Evolutionary conservation across 2,888 invertebrate genomes (phyloP).

Genomic region (Barypeithes pellucidus): DNA sequence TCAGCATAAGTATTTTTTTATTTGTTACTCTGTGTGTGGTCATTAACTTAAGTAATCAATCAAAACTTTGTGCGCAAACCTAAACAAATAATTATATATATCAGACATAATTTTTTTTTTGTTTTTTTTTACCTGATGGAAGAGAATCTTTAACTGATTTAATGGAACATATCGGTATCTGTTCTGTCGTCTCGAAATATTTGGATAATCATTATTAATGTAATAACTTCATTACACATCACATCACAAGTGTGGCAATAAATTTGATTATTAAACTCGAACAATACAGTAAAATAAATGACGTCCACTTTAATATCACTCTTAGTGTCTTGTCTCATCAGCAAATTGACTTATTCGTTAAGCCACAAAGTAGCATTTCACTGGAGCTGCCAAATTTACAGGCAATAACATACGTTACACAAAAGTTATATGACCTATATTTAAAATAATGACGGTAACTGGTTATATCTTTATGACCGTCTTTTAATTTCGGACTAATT

Average conservation of each 20-base stretch:
- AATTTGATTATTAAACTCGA: no score
- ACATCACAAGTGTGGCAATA: no score
- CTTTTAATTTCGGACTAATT: conserved; percentile 25
- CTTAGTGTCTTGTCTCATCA: neutral
- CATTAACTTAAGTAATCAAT: conserved; percentile 31
- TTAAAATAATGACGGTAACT: conserved; percentile 24
- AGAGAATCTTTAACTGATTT: no score
- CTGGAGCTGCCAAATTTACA: conserved; percentile 17
- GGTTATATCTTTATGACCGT: conserved; percentile 22
- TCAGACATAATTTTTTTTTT: no score
- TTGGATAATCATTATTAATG: no score
- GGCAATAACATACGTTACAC: conserved; percentile 17
- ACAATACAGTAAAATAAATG: no score
- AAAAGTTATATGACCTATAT: conserved; percentile 27
- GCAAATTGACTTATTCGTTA: conserved; percentile 6
- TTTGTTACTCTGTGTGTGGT: conserved; percentile 28
- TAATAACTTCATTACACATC: no score
- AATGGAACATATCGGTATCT: no score
- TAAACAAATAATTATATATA: neutral
- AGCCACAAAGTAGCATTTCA: conserved; percentile 19
- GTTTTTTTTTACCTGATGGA: no score
- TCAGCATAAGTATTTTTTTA: neutral
- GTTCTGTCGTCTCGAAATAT: no score
- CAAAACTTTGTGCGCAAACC: conserved; percentile 14
- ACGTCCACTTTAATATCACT: no score